Base-by-base conservation (phyloP, 2,888 invertebrate species). In the Cordilura impudica region DNA sequence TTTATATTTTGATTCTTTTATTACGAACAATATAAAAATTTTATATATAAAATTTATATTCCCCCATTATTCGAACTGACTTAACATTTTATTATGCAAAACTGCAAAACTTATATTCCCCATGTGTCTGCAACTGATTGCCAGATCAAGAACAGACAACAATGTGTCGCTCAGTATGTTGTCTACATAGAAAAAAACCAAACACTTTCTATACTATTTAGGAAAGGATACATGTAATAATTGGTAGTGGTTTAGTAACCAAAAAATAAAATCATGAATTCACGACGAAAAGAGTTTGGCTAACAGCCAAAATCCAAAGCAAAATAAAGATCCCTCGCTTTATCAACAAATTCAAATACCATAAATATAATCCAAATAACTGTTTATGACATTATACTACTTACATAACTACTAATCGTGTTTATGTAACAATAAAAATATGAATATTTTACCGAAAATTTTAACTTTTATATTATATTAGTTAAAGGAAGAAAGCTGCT, bases 71-170 rank as follows among this genome's bases (percentile, higher is more conserved):
- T 47, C 47, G 0, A 23, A 39, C 12, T 39, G 12, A 31, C 35
- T 39, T n/a, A n/a, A 51, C 6, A 51, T 8, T 56, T 18, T 39
- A 19, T 23, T 29, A 3, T 6, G 29, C 60, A 10, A 61, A 23
- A 29, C 12, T 35, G 12, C n/a, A 21, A 26, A 56, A 29, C 29
- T 47, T 67, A 35, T 61, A 53, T 31, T 47, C 45, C 35, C 54
- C 29, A 31, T 54, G 23, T 39, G 26, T 29, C 71, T 77, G 77
- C 21, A 61, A 66, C 53, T 60, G 71, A 77, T 77, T 71, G 71
- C 66, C 71, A 35, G 54, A 54, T 71, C 60, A 77, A 71, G 58
- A 53, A 54, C 65, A 77, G 53, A 65, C 58, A 71, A 60, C 39
- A 67, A 49, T 45, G 29, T 43, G 35, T 53, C 14, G 60, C 53